Percentiles rank a stretch among this genome's conserved stretches.
These are phyloP conservation scores for Tetrao urogallus DNA, from an alignment of 2,113 vertebrate species.

Conservation along the genomic window DNA sequence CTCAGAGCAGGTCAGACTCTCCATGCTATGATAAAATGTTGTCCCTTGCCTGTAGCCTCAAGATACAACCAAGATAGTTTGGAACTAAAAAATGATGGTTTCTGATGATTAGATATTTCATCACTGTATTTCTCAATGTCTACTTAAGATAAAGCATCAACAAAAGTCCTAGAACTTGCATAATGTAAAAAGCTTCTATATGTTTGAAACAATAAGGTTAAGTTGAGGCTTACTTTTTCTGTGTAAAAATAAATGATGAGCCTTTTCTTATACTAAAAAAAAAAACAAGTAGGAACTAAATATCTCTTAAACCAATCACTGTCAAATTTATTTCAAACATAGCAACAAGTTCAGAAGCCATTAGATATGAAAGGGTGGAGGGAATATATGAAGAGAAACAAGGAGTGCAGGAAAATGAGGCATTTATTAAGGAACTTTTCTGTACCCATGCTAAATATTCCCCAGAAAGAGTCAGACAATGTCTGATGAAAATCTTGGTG, in stretches of 20 bases:
- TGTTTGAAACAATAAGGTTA: background rate
- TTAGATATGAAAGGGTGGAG: background rate
- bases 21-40: background rate
- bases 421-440: background rate
- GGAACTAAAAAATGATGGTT: background rate
- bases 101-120: background rate
- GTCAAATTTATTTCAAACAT: background rate
- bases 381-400: background rate
- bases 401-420: background rate
- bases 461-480: background rate
- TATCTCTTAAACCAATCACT: background rate
- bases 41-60: background rate
- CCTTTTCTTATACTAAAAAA: background rate
- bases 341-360: background rate
- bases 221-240: background rate
- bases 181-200: background rate
- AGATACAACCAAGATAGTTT: background rate
- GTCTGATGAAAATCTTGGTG: background rate
- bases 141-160: background rate
- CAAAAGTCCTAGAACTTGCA: background rate
- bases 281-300: background rate
- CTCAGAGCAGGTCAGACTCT: background rate
- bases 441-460: background rate
- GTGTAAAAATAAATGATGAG: background rate
- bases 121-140: background rate